Evolutionary conservation across 2,113 vertebrate species (phyloP), one percentile per base, ranked within the genome.

Genomic region (Mugil cephalus): DNA sequence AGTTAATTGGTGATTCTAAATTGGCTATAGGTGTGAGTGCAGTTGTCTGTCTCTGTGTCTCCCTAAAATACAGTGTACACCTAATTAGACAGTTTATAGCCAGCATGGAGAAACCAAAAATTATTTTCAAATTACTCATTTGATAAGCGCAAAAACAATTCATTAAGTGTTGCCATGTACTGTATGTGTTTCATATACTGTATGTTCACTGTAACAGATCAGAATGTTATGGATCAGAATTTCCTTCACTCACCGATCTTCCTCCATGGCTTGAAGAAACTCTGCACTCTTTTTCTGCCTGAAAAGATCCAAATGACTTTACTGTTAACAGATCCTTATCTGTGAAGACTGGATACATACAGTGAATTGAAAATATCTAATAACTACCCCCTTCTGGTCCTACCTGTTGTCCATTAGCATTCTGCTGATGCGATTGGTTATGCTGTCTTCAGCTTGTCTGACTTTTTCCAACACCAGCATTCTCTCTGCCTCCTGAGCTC

Each of bases 191-290:
- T 30, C 3, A 30, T 30, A 30, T 30, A 30, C 24, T 3, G 24
- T 5, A 30, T 38, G 13, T 39, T 21, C 12, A 40, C 60, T 46
- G n/a, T 56, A 35, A 54, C 7, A 42, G 30, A 68, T 62, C 2
- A 47, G 42, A 14, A 17, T 2, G 8, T 60, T 14, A 39, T 52
- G 15, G 13, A 39, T 39, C 14, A 51, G 18, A 13, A 3, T 7
- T 39, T 21, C n/a, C 6, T 67, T 7, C 15, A 83, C 95, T 94
- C 66, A 98, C 98, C 97, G 94, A 60, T 99, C 96, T 24, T 97
- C 95, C 71, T 99, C 96, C 85, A 99, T 87, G 1, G 95, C 92
- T 84, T 99, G 97, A 42, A 98, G 90, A 77, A 99, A 94, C 82
- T 95, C 95, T 0, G 96, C 94, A 45, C 90, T 97, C 85, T 94